Conservation (phyloP, 2,888 invertebrate genomes). For the Hecatera dysodea region DNA sequence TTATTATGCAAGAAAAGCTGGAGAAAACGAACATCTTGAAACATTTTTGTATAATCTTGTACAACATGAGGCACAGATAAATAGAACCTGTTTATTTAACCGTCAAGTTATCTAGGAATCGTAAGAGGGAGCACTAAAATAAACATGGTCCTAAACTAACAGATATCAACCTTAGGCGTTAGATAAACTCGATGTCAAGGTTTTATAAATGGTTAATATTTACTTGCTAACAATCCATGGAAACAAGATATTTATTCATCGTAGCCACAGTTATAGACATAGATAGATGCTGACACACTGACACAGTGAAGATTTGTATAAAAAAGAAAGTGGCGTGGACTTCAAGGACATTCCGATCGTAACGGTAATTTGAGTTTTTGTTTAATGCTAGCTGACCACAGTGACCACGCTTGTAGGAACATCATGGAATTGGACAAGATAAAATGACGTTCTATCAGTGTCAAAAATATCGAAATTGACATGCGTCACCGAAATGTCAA, state of each 20-base stretch:
- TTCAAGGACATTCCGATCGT: constrained; percentile 60
- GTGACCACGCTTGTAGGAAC: too few species aligned
- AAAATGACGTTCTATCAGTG: too few species aligned
- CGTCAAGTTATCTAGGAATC: background rate
- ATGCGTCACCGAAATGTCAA: too few species aligned
- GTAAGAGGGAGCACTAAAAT: constrained; percentile 18
- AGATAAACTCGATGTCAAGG: constrained; percentile 23
- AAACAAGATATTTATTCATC: constrained; percentile 12
- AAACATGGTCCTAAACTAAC: constrained; percentile 12
- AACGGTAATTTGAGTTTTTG: constrained; percentile 30
- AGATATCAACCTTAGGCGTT: constrained; percentile 10
- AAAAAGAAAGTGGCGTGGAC: constrained; percentile 64
- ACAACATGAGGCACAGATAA: too few species aligned
- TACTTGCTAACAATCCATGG: constrained; percentile 1
- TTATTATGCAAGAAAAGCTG: too few species aligned
- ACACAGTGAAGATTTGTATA: constrained; percentile 48
- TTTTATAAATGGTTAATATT: constrained; percentile 14
- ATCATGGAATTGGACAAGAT: too few species aligned
- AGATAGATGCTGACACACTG: constrained; percentile 63
- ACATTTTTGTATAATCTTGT: too few species aligned
- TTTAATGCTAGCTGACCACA: constrained; percentile 10
- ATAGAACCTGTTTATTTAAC: background rate
- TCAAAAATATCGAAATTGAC: too few species aligned
- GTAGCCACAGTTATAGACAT: constrained; percentile 15
- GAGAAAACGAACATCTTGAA: too few species aligned